Base-by-base conservation (phyloP, 2,113 vertebrate species). In the Pitta sordida region DNA sequence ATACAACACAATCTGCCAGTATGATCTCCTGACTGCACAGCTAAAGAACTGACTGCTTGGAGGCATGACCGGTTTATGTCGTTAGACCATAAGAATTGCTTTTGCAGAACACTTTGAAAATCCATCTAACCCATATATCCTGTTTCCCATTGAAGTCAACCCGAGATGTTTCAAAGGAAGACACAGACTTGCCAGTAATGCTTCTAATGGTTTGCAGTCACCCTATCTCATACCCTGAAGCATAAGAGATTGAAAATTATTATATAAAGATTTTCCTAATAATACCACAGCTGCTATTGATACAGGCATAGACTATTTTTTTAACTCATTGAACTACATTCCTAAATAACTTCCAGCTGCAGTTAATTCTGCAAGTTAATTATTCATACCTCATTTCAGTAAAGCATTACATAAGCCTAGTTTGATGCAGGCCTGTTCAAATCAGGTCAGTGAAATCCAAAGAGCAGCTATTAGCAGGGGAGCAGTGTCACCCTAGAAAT, bases 291-390 rank as follows among this genome's bases (percentile, higher is more conserved):
- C 67, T 95, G 78, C 32, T 91, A 18, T 53, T 86, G 79, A 76
- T 85, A 44, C 27, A 77, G 37, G 37, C 48, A 46, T 10, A 62
- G 53, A 39, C 29, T 53, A 2, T 12, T 68, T 69, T 71, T 88
- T 58, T 19, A 46, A 82, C 55, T 90, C 43, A 51, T 20, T 83
- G 37, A 86, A 90, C 62, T 93, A 36, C 52, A 80, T 83, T 64
- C 23, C 67, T 86, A 68, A 86, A 63, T 88, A 74, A 75, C 64
- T 83, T 90, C 30, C 83, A 90, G 76, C 92, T 95, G 92, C 90
- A 83, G 63, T 90, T 87, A 88, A 80, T 88, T 76, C 59, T 78
- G 39, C n/a, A 75, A 86, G 65, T 75, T 93, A 83, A 84, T 92
- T 91, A 86, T 94, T 95, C 77, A 80, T 59, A 84, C 34, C 29